phyloP scores from a whole-genome alignment of 30 jellyfish, hydroid and myxozoan genomes.

The Cassiopea andromeda region DNA sequence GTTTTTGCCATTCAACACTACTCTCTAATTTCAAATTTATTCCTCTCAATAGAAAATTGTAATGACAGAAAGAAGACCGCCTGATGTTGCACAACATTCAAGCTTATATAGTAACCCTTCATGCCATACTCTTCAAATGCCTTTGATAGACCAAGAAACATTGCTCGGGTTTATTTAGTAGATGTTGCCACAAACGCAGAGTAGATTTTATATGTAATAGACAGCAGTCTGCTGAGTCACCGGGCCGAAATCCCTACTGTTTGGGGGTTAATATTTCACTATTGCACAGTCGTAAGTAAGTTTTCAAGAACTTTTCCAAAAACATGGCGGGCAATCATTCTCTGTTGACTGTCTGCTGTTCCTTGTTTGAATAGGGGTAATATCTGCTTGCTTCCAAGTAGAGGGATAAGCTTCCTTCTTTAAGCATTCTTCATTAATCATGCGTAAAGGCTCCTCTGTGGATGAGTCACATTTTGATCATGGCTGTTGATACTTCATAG shows the following conservation, averaged over 20 bases:
- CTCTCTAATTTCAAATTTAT: background rate
- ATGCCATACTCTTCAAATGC: slow-evolving; percentile 46
- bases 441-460: background rate
- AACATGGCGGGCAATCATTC: slow-evolving; percentile 3
- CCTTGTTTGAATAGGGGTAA: slow-evolving; percentile 5
- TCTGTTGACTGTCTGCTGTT: background rate
- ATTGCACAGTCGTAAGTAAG: background rate
- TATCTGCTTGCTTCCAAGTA: slow-evolving; percentile 13
- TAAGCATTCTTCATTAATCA: background rate
- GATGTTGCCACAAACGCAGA: background rate
- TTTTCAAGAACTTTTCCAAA: slow-evolving; percentile 4
- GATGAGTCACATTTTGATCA: slow-evolving; percentile 4
- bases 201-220: background rate
- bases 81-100: background rate
- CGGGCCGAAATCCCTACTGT: background rate
- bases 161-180: slow-evolving; percentile 16
- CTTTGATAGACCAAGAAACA: slow-evolving; percentile 18
- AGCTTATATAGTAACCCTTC: background rate
- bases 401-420: slow-evolving; percentile 3
- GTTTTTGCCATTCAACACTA: slow-evolving; percentile 19
- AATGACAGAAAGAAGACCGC: slow-evolving; percentile 1
- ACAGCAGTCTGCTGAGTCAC: background rate
- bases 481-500: background rate
- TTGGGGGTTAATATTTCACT: slow-evolving; percentile 10
- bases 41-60: background rate